A percentile compares a stretch with the other conserved stretches of the same genome.
Conservation (phyloP, 2,888 invertebrate genomes). For the Synergus itoensis region DNA sequence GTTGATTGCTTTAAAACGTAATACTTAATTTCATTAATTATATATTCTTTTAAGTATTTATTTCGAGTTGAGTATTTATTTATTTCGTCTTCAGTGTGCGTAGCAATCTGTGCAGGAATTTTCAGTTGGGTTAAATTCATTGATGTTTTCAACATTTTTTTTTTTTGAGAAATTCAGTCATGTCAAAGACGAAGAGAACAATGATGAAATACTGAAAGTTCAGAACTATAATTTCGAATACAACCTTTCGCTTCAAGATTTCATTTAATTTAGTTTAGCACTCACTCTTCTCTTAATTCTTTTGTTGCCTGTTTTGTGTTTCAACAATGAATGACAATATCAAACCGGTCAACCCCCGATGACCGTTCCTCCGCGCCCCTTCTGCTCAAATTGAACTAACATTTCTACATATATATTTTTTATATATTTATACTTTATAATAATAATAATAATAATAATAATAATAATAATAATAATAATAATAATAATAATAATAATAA, state of each 20-base stretch:
- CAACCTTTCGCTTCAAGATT: conserved; percentile 59
- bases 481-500: conserved; percentile 56
- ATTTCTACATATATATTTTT: conserved; percentile 58
- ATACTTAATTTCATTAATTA: too few species aligned
- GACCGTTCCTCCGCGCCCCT: conserved; percentile 53
- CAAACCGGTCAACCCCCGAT: conserved; percentile 57
- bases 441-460: conserved; percentile 54
- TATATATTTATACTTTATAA: conserved; percentile 57
- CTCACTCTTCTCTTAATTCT: conserved; percentile 26
- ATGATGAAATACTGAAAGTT: not conserved
- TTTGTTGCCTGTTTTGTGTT: conserved; percentile 55
- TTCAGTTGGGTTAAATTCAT: too few species aligned
- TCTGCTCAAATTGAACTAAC: conserved; percentile 62
- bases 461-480: conserved; percentile 55
- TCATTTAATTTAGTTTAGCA: conserved; percentile 14
- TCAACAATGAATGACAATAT: conserved; percentile 64
- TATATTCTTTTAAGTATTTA: too few species aligned
- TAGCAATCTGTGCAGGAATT: too few species aligned
- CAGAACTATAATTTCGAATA: conserved; percentile 59
- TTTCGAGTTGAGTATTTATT: too few species aligned
- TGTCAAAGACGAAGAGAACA: not conserved
- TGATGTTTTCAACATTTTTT: not conserved
- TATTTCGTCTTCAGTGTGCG: too few species aligned
- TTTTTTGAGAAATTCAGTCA: not conserved
- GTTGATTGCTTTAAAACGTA: too few species aligned